Base-by-base conservation (phyloP, 2,888 invertebrate species). In the Leptopterna dolabrata region DNA sequence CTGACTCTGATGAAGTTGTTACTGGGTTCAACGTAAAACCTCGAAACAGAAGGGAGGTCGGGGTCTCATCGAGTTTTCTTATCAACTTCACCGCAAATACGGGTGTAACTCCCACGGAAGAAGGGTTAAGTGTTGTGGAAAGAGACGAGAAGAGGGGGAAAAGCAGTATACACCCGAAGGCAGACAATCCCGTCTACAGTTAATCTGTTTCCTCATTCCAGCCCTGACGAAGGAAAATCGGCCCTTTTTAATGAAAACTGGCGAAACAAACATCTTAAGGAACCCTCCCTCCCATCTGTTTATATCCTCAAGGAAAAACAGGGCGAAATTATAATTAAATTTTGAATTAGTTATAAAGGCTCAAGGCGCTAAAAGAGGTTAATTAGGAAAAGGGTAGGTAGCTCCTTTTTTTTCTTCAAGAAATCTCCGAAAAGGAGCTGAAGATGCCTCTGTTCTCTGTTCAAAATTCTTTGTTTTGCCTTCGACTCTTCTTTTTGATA, bases 331-430 rank as follows among this genome's bases (percentile, higher is more conserved):
- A 89, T 89, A 89, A 89, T 89, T 89, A 89, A 89, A 89, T 89
- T 89, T 88, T 89, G 89, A 89, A 89, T 89, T 89, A 89, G 89
- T 89, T 88, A 89, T 89, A 88, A 89, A 87, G 86, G 73, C 85
- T 85, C 80, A 89, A 76, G 87, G 86, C 86, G 86, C 87, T 81
- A 82, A 86, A 88, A 86, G 86, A 83, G 83, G 88, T 88, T 88
- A 88, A 88, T 88, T 88, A 88, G 87, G 51, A 55, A 70, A 63
- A 45, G 76, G 87, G 82, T 87, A 70, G 87, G 82, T 87, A 47
- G 51, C 51, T 6, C n/a, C 63, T 19, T 24, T 78, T 84, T 81
- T 80, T 55, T 51, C 55, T 43, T 4, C 27, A 4, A 27, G 14
- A 41, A 78, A 9, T 63, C 27, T 24, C 4, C 19, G 7, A 24